Evolutionary conservation across 2,888 invertebrate species (phyloP).

Genomic region (Agonopterix subpropinquella): DNA sequence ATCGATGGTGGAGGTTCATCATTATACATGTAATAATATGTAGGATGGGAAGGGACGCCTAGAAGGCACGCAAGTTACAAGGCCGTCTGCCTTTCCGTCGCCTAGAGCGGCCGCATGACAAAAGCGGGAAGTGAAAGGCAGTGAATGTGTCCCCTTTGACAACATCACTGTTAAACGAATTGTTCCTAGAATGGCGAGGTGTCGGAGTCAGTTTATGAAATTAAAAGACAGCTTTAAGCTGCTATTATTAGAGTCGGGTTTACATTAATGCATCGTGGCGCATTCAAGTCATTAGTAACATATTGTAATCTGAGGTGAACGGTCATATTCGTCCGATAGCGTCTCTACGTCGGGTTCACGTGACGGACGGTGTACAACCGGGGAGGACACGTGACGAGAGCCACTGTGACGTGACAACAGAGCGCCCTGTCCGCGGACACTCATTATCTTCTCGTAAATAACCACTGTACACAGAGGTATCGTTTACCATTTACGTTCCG

Average conservation of each 20-base stretch:
- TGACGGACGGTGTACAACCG: constrained; percentile 35
- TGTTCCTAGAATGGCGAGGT: constrained; percentile 20
- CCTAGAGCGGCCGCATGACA: constrained; percentile 63
- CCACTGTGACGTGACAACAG: constrained; percentile 21
- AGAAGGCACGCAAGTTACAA: constrained; percentile 61
- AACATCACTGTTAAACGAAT: constrained; percentile 30
- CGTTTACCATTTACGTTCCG: no score
- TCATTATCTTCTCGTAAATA: no score
- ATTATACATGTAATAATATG: constrained; percentile 21
- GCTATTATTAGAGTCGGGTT: neutral
- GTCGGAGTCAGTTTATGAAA: constrained; percentile 1
- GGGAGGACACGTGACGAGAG: constrained; percentile 34
- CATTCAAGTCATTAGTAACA: neutral
- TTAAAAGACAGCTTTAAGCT: neutral
- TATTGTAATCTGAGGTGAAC: constrained; percentile 10
- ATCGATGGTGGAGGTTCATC: constrained; percentile 20
- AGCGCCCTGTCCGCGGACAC: neutral
- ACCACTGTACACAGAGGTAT: no score
- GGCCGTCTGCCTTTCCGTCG: constrained; percentile 67
- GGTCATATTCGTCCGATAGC: constrained; percentile 16
- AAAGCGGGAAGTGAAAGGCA: constrained; percentile 76
- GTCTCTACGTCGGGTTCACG: constrained; percentile 25
- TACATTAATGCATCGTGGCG: neutral
- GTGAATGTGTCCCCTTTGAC: constrained; percentile 66
- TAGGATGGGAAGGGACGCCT: constrained; percentile 59